A percentile compares a stretch with the other conserved stretches of the same genome.
Conservation (phyloP, 2,113 vertebrate species). For the Parus major region DNA sequence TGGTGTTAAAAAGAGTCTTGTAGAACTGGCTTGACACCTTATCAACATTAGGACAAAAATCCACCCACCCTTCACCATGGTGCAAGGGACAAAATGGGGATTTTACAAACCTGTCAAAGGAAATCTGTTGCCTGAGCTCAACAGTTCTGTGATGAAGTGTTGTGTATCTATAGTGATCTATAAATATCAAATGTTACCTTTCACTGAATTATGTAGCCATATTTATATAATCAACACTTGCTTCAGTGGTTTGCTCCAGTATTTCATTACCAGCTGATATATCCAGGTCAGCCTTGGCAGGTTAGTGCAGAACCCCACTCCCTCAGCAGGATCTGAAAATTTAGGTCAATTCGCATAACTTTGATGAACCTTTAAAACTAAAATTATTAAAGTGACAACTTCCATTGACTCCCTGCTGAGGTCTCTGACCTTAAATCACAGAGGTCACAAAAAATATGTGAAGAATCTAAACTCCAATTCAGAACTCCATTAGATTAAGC, state of each 20-base stretch:
- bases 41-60: not conserved
- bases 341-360: not conserved
- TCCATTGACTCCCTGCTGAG: not conserved
- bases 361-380: not conserved
- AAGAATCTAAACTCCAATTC: slow-evolving; percentile 18
- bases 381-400: slow-evolving; percentile 41
- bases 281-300: slow-evolving; percentile 34
- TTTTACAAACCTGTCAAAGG: not conserved
- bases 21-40: slow-evolving; percentile 6
- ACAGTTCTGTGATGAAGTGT: not conserved
- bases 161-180: not conserved
- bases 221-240: not conserved
- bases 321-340: slow-evolving; percentile 40
- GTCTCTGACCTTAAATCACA: not conserved
- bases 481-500: not conserved
- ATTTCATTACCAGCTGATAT: not conserved
- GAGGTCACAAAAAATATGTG: slow-evolving; percentile 26
- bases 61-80: not conserved
- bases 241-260: not conserved
- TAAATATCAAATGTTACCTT: not conserved
- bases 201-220: not conserved
- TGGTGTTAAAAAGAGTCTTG: not conserved
- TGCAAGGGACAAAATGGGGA: not conserved
- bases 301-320: not conserved
- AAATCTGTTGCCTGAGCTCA: not conserved